Base-by-base conservation (phyloP, 2,113 vertebrate genomes). In the Rhynchomys soricoides region DNA sequence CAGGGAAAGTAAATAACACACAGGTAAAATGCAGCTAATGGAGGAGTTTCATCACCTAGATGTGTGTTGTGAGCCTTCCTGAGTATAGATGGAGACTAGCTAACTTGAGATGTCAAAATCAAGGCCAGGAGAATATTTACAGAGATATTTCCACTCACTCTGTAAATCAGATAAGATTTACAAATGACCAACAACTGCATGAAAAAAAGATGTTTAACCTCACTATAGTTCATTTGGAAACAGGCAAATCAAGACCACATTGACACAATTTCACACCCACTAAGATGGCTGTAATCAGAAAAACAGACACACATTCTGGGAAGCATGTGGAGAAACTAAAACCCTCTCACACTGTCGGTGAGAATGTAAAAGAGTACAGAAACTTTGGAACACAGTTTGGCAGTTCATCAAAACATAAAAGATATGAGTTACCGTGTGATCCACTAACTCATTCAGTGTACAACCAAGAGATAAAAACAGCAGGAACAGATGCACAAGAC, bases 41-140 rank as follows among this genome's bases (percentile, higher is more conserved):
- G 64, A 40, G 21, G 71, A 88, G 29, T 64, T 6, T 88, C 77
- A 88, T 48, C 16, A 81, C 71, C 50, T 83, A 37, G 29, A 45
- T 50, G 37, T 37, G 43, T 57, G 55, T n/a, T 78, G 16, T 62
- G 73, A 29, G 37, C 88, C 62, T 21, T 62, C 29, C 52, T 68
- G n/a, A 40, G 13, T 10, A 40, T 26, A 0, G 5, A 73, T 21
- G 0, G 5, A 73, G 37, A 88, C 50, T 89, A 31, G 55, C 59
- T 90, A 92, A 94, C 70, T 22, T 31, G 74, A 59, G 62, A 93
- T 31, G 57, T 90, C 92, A 91, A 94, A 95, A 92, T 88, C 70
- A 97, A 78, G 21, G 43, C 71, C 66, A 82, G n/a, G 16, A 91
- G 88, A 97, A 34, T 45, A 93, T 50, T 15, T 92, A 78, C 93